Conservation (phyloP, 1,140 invertebrate genomes). For the Heliothis subflexa region DNA sequence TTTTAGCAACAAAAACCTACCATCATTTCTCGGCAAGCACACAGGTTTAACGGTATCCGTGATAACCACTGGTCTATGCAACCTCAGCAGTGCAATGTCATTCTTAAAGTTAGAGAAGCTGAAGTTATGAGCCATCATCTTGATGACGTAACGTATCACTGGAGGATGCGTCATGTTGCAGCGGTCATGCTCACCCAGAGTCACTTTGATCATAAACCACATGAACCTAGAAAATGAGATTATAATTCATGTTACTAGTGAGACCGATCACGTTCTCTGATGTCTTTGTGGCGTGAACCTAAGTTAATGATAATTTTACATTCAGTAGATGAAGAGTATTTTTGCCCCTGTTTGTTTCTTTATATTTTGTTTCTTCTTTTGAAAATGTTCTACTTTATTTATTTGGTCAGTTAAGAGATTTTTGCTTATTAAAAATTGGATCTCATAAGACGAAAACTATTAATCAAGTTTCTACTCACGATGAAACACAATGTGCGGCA, state of each 20-base stretch:
- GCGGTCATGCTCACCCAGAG: constrained; percentile 93
- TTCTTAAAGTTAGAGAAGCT: constrained; percentile 93
- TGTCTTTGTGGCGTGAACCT: too few relatives aligned
- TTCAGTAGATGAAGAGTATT: too few relatives aligned
- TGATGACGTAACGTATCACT: constrained; percentile 90
- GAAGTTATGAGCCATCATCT: constrained; percentile 91
- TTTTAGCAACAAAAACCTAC: constrained; percentile 66
- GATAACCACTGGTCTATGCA: constrained; percentile 91
- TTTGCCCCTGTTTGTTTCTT: too few relatives aligned
- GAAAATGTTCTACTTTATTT: background rate
- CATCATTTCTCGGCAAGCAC: constrained; percentile 90
- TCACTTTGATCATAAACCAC: constrained; percentile 96
- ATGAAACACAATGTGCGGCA: constrained; percentile 94
- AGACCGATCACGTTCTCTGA: too few relatives aligned
- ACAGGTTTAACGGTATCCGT: constrained; percentile 92
- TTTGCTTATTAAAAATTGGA: too few relatives aligned
- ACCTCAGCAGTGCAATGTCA: constrained; percentile 92
- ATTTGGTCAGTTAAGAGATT: too few relatives aligned
- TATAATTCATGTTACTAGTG: too few relatives aligned
- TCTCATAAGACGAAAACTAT: too few relatives aligned
- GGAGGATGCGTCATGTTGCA: constrained; percentile 89
- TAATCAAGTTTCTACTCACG: constrained; percentile 80
- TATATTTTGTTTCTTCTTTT: background rate
- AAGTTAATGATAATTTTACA: too few relatives aligned
- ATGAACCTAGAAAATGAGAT: constrained; percentile 88